These are phyloP conservation scores for Tinea semifulvella DNA, from an alignment of 2,888 invertebrate species.

Conservation along the genomic window DNA sequence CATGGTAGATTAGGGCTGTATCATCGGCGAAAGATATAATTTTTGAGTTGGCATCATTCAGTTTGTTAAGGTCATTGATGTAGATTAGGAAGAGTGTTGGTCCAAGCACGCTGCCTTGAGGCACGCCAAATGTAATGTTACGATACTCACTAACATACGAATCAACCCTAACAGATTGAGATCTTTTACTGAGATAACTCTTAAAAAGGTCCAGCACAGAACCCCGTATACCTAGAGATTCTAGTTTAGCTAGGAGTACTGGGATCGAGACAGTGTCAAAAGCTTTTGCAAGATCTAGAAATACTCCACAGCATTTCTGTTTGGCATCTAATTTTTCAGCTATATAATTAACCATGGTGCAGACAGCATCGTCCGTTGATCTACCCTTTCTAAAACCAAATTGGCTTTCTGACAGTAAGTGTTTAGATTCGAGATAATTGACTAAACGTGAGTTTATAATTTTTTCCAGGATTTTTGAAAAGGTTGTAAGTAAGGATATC, in stretches of 20 bases:
- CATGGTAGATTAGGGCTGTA: no score
- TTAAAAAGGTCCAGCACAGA: conserved; percentile 7
- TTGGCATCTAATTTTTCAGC: conserved; percentile 1
- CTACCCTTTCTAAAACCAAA: conserved; percentile 17
- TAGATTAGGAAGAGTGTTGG: conserved; percentile 11
- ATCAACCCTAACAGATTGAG: neutral
- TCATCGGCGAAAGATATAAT: conserved; percentile 12
- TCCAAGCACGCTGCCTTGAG: conserved; percentile 9
- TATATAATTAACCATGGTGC: neutral
- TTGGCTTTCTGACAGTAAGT: conserved; percentile 11
- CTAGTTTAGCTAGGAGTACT: conserved; percentile 9
- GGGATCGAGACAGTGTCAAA: conserved; percentile 6
- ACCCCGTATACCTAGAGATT: conserved; percentile 12
- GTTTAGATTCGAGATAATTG: neutral
- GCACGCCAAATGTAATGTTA: neutral
- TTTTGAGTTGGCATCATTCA: neutral
- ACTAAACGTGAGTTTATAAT: neutral
- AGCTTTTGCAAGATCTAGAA: conserved; percentile 11
- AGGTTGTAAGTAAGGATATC: conserved; percentile 17
- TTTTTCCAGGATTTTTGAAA: conserved; percentile 15
- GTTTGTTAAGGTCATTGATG: conserved; percentile 6
- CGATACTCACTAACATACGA: neutral
- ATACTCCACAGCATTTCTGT: conserved; percentile 8
- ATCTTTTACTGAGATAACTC: neutral
- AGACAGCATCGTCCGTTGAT: neutral